Percentiles rank a stretch among this genome's conserved stretches.
Conservation (phyloP, 2,888 invertebrate genomes). For the Venusia cambrica region DNA sequence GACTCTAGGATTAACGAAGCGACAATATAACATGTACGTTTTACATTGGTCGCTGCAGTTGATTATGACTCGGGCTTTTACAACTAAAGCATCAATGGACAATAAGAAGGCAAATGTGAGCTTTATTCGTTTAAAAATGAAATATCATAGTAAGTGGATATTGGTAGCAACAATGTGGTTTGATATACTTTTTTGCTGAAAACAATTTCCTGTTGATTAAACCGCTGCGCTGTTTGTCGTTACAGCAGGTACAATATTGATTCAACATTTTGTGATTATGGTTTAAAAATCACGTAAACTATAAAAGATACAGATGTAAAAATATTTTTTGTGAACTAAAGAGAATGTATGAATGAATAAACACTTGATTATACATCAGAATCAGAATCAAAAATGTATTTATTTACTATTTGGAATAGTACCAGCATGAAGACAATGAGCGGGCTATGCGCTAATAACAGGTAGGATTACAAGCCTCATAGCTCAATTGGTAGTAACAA, state of each 20-base stretch:
- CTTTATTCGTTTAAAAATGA: slow-evolving; percentile 2
- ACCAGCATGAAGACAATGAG: too few relatives aligned
- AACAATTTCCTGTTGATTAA: slow-evolving; percentile 58
- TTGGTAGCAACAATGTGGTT: slow-evolving; percentile 50
- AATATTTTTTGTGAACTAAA: too few relatives aligned
- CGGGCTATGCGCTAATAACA: too few relatives aligned
- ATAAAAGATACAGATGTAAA: too few relatives aligned
- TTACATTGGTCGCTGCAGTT: background rate
- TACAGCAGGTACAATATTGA: slow-evolving; percentile 46
- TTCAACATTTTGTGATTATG: slow-evolving; percentile 22
- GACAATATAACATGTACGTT: background rate
- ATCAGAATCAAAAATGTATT: too few relatives aligned
- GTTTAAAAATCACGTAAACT: too few relatives aligned
- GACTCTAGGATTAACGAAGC: slow-evolving; percentile 7
- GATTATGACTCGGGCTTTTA: background rate
- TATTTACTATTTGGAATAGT: too few relatives aligned
- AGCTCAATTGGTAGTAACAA: too few relatives aligned
- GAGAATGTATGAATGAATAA: too few relatives aligned
- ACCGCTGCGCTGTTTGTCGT: slow-evolving; percentile 36
- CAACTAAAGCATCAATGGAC: slow-evolving; percentile 4
- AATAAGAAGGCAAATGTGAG: background rate
- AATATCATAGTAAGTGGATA: slow-evolving; percentile 13
- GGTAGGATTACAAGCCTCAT: too few relatives aligned
- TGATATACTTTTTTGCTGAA: slow-evolving; percentile 51
- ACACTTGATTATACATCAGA: too few relatives aligned